Conservation (phyloP, 2,113 vertebrate genomes). For the Serilophus lunatus region DNA sequence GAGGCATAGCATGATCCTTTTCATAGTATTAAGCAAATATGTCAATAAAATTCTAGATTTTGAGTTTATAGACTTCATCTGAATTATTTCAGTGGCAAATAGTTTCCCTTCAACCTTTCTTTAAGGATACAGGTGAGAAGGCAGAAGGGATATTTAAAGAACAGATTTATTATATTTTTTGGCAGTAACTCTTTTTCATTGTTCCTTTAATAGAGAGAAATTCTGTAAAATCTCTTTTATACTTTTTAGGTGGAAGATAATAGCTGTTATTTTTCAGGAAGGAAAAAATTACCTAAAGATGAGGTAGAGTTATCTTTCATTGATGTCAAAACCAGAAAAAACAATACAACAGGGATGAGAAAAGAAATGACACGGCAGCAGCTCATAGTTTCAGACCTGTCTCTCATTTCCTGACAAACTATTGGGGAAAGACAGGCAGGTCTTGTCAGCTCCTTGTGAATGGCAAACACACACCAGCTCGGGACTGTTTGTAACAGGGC, state of each 20-base stretch:
- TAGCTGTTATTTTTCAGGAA: not conserved
- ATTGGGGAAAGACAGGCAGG: not conserved
- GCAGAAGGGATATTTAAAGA: not conserved
- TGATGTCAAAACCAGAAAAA: not conserved
- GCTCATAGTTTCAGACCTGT: not conserved
- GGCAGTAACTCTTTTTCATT: not conserved
- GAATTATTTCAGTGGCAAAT: not conserved
- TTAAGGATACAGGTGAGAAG: not conserved
- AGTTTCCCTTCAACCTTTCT: not conserved
- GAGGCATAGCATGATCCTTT: not conserved
- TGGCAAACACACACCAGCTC: not conserved
- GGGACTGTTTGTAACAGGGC: too few species aligned
- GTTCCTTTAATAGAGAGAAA: not conserved
- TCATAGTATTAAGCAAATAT: not conserved
- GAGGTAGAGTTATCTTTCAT: not conserved
- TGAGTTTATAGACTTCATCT: not conserved
- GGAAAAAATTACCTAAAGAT: not conserved
- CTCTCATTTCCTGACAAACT: not conserved
- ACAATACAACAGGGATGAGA: not conserved
- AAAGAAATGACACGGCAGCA: not conserved
- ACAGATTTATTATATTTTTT: not conserved
- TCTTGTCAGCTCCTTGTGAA: not conserved
- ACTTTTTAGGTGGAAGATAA: not conserved
- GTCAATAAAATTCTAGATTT: not conserved
- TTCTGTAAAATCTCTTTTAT: not conserved